These are phyloP conservation scores for Sebastes minor DNA, from an alignment of 2,797 vertebrate genomes.

Conservation along the genomic window DNA sequence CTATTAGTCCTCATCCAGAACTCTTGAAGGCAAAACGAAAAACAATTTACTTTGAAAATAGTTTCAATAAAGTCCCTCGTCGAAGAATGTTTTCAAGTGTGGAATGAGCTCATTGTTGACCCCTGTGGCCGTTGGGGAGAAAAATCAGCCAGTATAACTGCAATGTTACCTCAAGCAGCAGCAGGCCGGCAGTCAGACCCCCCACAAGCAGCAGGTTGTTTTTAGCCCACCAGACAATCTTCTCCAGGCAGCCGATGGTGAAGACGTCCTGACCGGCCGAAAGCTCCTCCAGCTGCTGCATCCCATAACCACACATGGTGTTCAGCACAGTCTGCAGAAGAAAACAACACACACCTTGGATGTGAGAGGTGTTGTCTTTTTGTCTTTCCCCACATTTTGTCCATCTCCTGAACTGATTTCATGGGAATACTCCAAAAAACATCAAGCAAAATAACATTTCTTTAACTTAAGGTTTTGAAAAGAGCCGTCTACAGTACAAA, in stretches of 20 bases:
- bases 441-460: not conserved
- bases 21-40: not conserved
- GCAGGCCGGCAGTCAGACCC: slow-evolving; percentile 76
- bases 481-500: not conserved
- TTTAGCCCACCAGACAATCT: slow-evolving; percentile 78
- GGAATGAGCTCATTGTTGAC: not conserved
- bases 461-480: not conserved
- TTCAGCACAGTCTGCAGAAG: slow-evolving; percentile 80
- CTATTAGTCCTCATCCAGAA: no score
- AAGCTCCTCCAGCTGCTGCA: slow-evolving; percentile 61
- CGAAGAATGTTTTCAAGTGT: not conserved
- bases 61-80: no score
- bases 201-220: slow-evolving; percentile 81
- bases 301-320: slow-evolving; percentile 88
- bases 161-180: slow-evolving; percentile 82
- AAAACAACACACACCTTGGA: not conserved
- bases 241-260: slow-evolving; percentile 82
- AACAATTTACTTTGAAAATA: not conserved
- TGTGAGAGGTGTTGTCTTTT: not conserved
- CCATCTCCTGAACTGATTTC: not conserved
- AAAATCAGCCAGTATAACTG: not conserved
- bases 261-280: slow-evolving; percentile 57
- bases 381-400: not conserved
- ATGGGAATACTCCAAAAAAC: not conserved
- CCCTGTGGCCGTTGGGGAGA: not conserved